phyloP scores from a whole-genome alignment of 2,797 vertebrate genomes.

The Enteromius unitaeniatus region DNA sequence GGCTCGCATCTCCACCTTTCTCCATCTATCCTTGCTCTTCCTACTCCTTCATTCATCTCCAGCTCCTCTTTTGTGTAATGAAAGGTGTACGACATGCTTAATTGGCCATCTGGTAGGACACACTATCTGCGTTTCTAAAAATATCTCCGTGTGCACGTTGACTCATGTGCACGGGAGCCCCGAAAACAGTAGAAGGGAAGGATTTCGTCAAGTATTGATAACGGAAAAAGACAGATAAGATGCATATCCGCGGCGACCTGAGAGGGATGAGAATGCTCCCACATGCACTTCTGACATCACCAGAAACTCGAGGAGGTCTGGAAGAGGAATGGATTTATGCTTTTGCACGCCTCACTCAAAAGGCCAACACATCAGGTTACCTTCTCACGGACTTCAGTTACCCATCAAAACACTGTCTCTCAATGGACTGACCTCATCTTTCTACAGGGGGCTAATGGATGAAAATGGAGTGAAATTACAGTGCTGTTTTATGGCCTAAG shows the following conservation, averaged over 20 bases:
- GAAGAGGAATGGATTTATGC: constrained; percentile 42
- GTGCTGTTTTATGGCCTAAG: not conserved
- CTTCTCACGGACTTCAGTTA: constrained; percentile 56
- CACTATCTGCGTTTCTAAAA: constrained; percentile 72
- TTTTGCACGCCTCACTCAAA: constrained; percentile 32
- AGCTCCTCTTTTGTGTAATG: constrained; percentile 68
- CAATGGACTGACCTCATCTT: constrained; percentile 47
- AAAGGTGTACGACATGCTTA: constrained; percentile 69
- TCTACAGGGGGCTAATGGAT: constrained; percentile 18
- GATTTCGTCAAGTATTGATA: constrained; percentile 61
- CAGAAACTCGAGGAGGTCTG: constrained; percentile 48
- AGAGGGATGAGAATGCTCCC: constrained; percentile 36
- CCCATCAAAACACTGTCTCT: constrained; percentile 32
- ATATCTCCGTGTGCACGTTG: constrained; percentile 61
- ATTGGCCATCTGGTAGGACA: constrained; percentile 68
- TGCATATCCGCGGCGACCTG: constrained; percentile 28
- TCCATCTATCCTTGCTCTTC: constrained; percentile 12
- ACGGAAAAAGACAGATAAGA: constrained; percentile 67
- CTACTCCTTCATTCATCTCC: constrained; percentile 14
- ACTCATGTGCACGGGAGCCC: constrained; percentile 58
- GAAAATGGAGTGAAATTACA: constrained; percentile 48
- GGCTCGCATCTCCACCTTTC: constrained; percentile 33
- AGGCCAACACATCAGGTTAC: constrained; percentile 49
- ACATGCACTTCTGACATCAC: constrained; percentile 45
- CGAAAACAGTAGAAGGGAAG: constrained; percentile 23